Conservation (phyloP, 2,888 invertebrate genomes). For the Phlogophora meticulosa region DNA sequence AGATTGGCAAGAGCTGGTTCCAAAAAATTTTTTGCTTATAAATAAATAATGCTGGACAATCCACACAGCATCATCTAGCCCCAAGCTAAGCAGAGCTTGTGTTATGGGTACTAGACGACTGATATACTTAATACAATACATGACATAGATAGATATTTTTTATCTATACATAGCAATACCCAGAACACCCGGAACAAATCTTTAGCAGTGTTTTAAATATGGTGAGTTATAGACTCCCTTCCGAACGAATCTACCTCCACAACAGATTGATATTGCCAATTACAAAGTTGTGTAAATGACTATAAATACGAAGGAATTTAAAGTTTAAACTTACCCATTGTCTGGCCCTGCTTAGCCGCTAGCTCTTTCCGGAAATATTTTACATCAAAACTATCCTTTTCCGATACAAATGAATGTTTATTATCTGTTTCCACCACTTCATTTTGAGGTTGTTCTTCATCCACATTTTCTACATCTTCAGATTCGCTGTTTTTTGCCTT, state of each 20-base stretch:
- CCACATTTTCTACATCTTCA: slow-evolving; percentile 58
- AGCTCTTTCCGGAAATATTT: slow-evolving; percentile 92
- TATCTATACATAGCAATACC: too few species aligned
- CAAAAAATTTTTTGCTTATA: too few species aligned
- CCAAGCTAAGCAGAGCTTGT: too few species aligned
- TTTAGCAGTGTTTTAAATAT: background rate
- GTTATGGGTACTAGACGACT: too few species aligned
- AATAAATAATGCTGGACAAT: too few species aligned
- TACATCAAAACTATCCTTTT: slow-evolving; percentile 87
- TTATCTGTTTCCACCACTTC: slow-evolving; percentile 55
- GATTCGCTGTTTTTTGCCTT: slow-evolving; percentile 73
- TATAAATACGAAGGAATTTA: background rate
- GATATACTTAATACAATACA: too few species aligned
- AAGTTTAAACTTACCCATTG: slow-evolving; percentile 85
- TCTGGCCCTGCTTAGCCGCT: slow-evolving; percentile 87
- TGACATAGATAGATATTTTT: too few species aligned
- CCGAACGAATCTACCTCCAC: background rate
- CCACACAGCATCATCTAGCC: too few species aligned
- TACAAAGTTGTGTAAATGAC: too few species aligned
- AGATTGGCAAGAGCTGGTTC: too few species aligned
- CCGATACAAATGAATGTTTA: slow-evolving; percentile 61
- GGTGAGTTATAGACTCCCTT: too few species aligned
- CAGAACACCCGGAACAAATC: too few species aligned
- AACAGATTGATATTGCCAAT: background rate
- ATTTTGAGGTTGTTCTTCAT: slow-evolving; percentile 77